These are phyloP conservation scores for Apis cerana DNA, from an alignment of 1,140 invertebrate genomes.

Conservation along the genomic window DNA sequence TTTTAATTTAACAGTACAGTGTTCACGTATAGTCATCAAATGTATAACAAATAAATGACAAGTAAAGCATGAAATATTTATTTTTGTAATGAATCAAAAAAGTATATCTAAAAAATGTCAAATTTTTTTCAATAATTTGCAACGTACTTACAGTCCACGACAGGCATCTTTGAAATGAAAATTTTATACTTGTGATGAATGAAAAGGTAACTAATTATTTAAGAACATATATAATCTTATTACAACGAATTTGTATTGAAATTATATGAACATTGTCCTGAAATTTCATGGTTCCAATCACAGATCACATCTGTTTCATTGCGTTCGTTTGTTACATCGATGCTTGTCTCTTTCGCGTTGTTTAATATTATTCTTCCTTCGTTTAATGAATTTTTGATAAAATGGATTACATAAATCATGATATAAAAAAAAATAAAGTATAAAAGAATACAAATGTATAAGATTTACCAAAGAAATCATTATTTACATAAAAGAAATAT, in stretches of 20 bases:
- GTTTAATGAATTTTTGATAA: not conserved
- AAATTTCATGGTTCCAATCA: conserved; percentile 24
- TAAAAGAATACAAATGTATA: too few relatives aligned
- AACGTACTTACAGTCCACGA: conserved; percentile 36
- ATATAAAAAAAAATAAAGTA: too few relatives aligned
- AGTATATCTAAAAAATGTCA: not conserved
- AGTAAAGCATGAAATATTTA: not conserved
- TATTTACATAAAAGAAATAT: too few relatives aligned
- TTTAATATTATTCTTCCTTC: not conserved
- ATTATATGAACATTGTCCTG: conserved; percentile 44
- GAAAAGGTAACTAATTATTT: not conserved
- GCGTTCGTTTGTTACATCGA: conserved; percentile 50
- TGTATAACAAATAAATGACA: not conserved
- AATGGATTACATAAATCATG: not conserved
- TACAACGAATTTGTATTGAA: conserved; percentile 55
- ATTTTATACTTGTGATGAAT: not conserved
- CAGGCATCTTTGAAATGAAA: not conserved
- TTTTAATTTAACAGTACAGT: not conserved
- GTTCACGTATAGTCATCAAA: not conserved
- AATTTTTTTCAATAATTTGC: not conserved
- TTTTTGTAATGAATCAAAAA: not conserved
- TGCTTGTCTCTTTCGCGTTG: conserved; percentile 12
- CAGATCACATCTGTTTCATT: conserved; percentile 52
- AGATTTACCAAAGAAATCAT: too few relatives aligned
- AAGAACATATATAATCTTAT: conserved; percentile 20